A percentile compares a stretch with the other conserved stretches of the same genome.
Conservation (phyloP, 2,113 vertebrate species). For the Spea bombifrons region DNA sequence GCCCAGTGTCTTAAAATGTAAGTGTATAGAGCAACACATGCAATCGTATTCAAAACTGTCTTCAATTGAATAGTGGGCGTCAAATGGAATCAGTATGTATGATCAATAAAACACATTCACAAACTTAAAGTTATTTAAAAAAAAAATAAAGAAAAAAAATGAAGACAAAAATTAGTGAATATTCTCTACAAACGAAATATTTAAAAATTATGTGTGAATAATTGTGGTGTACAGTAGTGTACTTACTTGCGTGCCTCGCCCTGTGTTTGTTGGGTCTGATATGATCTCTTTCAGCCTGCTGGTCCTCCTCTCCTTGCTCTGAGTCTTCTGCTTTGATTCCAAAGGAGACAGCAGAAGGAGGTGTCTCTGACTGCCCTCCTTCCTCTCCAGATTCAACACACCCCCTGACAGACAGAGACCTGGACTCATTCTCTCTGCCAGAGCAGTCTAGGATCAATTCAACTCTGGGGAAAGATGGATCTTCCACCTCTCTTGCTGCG, state of each 20-base stretch:
- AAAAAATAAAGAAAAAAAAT: neutral
- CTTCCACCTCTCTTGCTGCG: slow-evolving; percentile 56
- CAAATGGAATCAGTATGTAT: too few relatives aligned
- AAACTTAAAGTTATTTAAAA: neutral
- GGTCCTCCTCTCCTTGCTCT: slow-evolving; percentile 73
- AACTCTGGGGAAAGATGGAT: slow-evolving; percentile 65
- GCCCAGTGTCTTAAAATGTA: neutral
- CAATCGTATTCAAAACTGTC: neutral
- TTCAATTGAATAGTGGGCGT: too few relatives aligned
- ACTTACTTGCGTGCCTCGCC: slow-evolving; percentile 92
- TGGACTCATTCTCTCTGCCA: slow-evolving; percentile 63
- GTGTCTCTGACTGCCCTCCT: slow-evolving; percentile 80
- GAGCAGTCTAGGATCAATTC: slow-evolving; percentile 77
- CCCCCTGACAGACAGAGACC: slow-evolving; percentile 68
- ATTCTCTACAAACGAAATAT: neutral
- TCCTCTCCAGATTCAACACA: slow-evolving; percentile 76
- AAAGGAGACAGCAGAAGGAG: slow-evolving; percentile 81
- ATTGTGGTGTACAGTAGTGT: slow-evolving; percentile 35
- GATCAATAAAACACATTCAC: too few relatives aligned
- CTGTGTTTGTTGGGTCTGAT: slow-evolving; percentile 88
- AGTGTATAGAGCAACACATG: neutral
- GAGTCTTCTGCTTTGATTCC: slow-evolving; percentile 78
- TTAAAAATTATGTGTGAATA: neutral
- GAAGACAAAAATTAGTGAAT: neutral
- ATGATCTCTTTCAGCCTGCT: slow-evolving; percentile 74